Percentiles rank a stretch among this genome's conserved stretches.
phyloP scores from a whole-genome alignment of 2,113 vertebrate genomes.

The Mesocricetus auratus region DNA sequence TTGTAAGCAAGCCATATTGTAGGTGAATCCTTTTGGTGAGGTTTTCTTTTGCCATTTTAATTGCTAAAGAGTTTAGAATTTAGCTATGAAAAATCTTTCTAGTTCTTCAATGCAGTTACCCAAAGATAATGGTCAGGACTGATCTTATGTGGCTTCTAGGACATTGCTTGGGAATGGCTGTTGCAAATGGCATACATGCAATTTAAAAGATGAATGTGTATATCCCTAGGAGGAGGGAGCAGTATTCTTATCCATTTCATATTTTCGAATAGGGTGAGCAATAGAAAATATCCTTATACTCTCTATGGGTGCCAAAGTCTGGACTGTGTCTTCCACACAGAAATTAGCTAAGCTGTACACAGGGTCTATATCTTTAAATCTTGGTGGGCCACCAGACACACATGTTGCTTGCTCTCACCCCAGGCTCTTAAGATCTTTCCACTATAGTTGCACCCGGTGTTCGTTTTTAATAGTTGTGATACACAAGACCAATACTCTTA shows the following conservation, averaged over 20 bases:
- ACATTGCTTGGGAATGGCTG: not conserved
- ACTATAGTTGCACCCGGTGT: not conserved
- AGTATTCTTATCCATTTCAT: not conserved
- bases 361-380: not conserved
- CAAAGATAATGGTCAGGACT: not conserved
- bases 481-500: not conserved
- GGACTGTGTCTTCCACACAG: accelerated
- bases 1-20: not conserved
- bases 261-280: not conserved
- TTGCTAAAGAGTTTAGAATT: conserved; percentile 38
- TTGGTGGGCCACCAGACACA: no score
- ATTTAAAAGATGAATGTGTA: not conserved
- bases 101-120: not conserved
- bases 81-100: conserved; percentile 31
- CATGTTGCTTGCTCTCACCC: not conserved
- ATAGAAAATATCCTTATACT: not conserved
- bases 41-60: not conserved
- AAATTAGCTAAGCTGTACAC: not conserved
- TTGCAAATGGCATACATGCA: not conserved
- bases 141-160: not conserved
- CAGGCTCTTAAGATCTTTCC: not conserved
- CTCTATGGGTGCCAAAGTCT: not conserved
- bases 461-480: not conserved
- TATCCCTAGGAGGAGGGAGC: not conserved
- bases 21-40: not conserved